These are phyloP conservation scores for Natrix natrix DNA, from an alignment of 2,797 vertebrate species.

Conservation along the genomic window DNA sequence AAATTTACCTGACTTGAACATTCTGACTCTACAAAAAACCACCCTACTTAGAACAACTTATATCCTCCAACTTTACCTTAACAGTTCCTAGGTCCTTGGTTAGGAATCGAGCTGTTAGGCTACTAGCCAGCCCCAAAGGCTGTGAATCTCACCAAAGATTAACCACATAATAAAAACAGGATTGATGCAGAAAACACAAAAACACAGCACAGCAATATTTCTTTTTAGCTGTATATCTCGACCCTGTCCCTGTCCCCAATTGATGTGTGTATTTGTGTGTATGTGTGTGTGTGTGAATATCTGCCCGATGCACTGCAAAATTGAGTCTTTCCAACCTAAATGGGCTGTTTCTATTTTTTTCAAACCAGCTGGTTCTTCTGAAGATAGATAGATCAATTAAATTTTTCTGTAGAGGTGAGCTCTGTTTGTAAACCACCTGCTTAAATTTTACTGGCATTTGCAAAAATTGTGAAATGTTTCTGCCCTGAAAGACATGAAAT, in stretches of 20 bases:
- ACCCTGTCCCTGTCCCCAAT: background rate
- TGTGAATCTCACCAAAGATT: no score
- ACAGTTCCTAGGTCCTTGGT: no score
- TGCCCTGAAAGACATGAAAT: background rate
- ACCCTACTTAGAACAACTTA: no score
- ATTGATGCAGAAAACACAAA: background rate
- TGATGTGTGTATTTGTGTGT: background rate
- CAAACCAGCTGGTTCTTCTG: background rate
- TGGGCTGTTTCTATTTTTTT: background rate
- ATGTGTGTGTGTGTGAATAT: background rate
- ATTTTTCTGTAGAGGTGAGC: background rate
- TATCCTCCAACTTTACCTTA: no score
- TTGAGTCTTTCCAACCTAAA: background rate
- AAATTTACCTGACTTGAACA: no score
- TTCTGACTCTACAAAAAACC: no score
- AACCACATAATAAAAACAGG: background rate
- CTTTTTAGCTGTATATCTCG: background rate
- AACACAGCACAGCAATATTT: background rate
- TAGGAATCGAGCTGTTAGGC: no score
- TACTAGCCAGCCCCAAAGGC: no score
- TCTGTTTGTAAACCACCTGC: background rate
- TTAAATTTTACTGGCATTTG: background rate
- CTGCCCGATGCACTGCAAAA: background rate
- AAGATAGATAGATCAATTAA: background rate
- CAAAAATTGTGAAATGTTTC: background rate